Evolutionary conservation across 2,888 invertebrate species (phyloP).

Genomic region (Biston betularia): DNA sequence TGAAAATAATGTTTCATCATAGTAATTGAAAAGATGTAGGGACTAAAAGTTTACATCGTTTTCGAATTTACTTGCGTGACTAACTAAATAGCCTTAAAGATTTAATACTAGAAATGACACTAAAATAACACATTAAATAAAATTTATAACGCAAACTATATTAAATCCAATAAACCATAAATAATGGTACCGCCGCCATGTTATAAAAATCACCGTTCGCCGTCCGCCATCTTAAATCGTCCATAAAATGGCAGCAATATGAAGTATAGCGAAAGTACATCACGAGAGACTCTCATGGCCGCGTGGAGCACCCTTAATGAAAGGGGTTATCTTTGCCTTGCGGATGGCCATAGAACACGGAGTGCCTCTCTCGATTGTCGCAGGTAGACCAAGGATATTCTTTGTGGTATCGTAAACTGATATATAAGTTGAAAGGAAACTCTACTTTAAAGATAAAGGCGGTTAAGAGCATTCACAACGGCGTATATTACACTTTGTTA

Average conservation of each 20-base stretch:
- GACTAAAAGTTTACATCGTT: no score
- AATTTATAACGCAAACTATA: neutral
- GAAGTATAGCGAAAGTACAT: constrained; percentile 47
- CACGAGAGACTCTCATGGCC: constrained; percentile 50
- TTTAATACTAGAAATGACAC: neutral
- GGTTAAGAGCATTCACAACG: constrained; percentile 14
- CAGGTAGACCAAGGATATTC: constrained; percentile 49
- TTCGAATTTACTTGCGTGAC: no score
- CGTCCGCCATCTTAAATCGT: constrained; percentile 36
- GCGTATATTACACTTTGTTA: constrained; percentile 10
- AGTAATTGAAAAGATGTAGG: no score
- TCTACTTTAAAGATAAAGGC: constrained; percentile 32
- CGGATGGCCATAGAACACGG: constrained; percentile 36
- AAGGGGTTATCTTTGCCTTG: constrained; percentile 63
- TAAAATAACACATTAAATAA: neutral
- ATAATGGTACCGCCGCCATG: constrained; percentile 1
- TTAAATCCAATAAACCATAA: constrained; percentile 8
- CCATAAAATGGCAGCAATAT: constrained; percentile 49
- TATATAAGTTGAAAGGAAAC: constrained; percentile 30
- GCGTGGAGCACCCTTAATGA: constrained; percentile 59
- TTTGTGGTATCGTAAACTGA: constrained; percentile 39
- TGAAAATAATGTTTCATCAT: no score
- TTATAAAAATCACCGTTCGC: constrained; percentile 18
- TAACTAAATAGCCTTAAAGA: no score
- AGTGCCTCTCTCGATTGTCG: constrained; percentile 50